phyloP scores from a whole-genome alignment of 2,113 vertebrate genomes.

The Narcine bancroftii region DNA sequence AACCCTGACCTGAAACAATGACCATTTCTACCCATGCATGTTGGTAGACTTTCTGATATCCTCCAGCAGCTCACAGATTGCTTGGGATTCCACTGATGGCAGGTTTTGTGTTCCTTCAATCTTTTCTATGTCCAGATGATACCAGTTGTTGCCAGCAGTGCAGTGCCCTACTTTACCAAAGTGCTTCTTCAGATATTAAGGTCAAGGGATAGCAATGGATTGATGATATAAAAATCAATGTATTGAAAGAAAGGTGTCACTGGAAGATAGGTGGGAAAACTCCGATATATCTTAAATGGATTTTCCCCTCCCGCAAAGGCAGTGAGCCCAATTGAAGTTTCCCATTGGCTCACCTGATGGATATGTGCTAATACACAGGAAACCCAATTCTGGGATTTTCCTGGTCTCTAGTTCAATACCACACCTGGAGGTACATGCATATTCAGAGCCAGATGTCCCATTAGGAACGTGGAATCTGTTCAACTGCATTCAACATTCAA shows the following conservation, averaged over 20 bases:
- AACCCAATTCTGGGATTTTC: not conserved
- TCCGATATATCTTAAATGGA: too few relatives aligned
- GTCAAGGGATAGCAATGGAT: too few relatives aligned
- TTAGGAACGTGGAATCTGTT: not conserved
- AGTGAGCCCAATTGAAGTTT: not conserved
- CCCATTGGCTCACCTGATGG: not conserved
- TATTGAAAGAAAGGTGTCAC: too few relatives aligned
- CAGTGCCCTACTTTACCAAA: not conserved
- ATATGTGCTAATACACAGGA: not conserved
- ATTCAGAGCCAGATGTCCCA: not conserved
- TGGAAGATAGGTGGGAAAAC: not conserved
- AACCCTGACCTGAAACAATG: too few relatives aligned
- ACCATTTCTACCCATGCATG: too few relatives aligned
- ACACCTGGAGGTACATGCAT: not conserved
- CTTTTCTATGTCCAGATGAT: not conserved
- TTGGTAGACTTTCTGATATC: too few relatives aligned
- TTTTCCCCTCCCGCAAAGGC: too few relatives aligned
- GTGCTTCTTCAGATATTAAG: not conserved
- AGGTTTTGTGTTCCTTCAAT: too few relatives aligned
- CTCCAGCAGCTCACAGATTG: too few relatives aligned
- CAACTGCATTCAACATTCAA: not conserved
- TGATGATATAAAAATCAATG: too few relatives aligned
- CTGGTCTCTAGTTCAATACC: not conserved
- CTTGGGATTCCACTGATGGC: too few relatives aligned
- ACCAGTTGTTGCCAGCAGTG: not conserved